These are phyloP conservation scores for Erpetoichthys calabaricus DNA, from an alignment of 2,797 vertebrate species.

Conservation along the genomic window DNA sequence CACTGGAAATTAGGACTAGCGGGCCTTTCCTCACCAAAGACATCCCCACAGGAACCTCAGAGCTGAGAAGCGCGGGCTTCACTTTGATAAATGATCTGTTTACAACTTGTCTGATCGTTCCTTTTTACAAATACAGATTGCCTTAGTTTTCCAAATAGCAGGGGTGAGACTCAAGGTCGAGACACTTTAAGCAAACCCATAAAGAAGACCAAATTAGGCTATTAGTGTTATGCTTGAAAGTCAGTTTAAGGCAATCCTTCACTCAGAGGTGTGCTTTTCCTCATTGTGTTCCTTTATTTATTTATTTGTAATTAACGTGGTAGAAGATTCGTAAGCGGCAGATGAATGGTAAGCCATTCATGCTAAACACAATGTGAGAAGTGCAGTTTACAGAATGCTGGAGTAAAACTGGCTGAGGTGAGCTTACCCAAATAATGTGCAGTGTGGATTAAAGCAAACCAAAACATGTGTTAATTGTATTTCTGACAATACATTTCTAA, in stretches of 20 bases:
- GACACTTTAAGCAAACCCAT: slow-evolving; percentile 19
- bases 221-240: slow-evolving; percentile 9
- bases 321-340: too few species aligned
- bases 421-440: too few species aligned
- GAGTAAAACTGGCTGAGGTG: too few species aligned
- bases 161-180: slow-evolving; percentile 18
- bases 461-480: too few species aligned
- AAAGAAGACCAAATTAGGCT: slow-evolving; percentile 12
- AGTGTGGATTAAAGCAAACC: too few species aligned
- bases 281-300: neutral
- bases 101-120: slow-evolving; percentile 24
- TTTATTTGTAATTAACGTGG: too few species aligned
- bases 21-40: slow-evolving; percentile 19
- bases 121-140: slow-evolving; percentile 25
- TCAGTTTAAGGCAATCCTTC: slow-evolving; percentile 11
- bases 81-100: slow-evolving; percentile 26
- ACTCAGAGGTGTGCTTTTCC: slow-evolving; percentile 2
- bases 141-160: slow-evolving; percentile 26
- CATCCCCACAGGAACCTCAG: slow-evolving; percentile 18
- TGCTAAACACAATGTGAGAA: too few species aligned
- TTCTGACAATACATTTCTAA: too few species aligned
- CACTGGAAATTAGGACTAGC: slow-evolving; percentile 24
- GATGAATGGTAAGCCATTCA: too few species aligned
- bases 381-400: too few species aligned
- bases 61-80: slow-evolving; percentile 22